Evolutionary conservation across 2,888 invertebrate species (phyloP).

Genomic region (Allophyes oxyacanthae): DNA sequence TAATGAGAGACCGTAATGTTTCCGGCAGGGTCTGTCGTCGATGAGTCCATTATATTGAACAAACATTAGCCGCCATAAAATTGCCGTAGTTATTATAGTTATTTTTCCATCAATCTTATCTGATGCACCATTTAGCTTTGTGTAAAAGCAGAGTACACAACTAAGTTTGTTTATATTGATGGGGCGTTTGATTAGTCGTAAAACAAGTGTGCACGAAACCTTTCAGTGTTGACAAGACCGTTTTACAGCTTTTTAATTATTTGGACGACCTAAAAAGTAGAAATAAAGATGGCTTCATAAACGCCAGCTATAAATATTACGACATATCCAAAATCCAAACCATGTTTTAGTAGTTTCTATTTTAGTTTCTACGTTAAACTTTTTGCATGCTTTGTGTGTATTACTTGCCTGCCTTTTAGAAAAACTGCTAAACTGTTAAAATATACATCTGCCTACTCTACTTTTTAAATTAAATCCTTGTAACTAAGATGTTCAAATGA

Average conservation of each 20-base stretch:
- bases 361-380: conserved; percentile 17
- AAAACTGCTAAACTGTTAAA: not conserved
- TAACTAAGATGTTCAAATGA: conserved; percentile 8
- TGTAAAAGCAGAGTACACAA: conserved; percentile 14
- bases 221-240: conserved; percentile 29
- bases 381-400: conserved; percentile 14
- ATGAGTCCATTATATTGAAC: too few relatives aligned
- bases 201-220: conserved; percentile 22
- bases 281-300: conserved; percentile 57
- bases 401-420: not conserved
- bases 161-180: conserved; percentile 2
- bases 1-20: too few relatives aligned
- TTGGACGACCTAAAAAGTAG: conserved; percentile 44
- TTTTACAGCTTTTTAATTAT: conserved; percentile 51
- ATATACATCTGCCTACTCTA: too few relatives aligned
- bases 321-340: conserved; percentile 11
- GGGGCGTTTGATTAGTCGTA: conserved; percentile 30
- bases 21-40: too few relatives aligned
- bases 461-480: conserved; percentile 5
- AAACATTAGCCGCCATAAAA: too few relatives aligned
- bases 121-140: not conserved
- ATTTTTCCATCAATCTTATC: conserved; percentile 10
- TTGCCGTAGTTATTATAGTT: conserved; percentile 12
- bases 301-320: conserved; percentile 50
- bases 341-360: conserved; percentile 39